phyloP scores from a whole-genome alignment of 2,888 invertebrate species.

The Eupithecia pulchellata region DNA sequence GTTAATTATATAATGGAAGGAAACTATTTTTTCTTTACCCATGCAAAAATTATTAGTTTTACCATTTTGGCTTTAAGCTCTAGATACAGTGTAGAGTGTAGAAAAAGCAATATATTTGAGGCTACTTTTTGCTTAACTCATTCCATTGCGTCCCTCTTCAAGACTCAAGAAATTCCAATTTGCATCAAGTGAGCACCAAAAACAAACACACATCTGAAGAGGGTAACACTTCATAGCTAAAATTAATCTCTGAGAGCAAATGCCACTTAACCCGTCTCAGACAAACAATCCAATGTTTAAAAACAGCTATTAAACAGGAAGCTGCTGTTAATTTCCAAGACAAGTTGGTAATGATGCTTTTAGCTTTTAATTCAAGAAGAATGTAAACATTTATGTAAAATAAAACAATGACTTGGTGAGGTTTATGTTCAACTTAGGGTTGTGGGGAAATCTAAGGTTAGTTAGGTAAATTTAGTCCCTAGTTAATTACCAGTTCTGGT shows the following conservation, averaged over 20 bases:
- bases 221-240: slow-evolving; percentile 45
- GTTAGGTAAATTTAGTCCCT: not conserved
- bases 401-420: slow-evolving; percentile 18
- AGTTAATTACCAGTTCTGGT: not conserved
- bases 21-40: too few relatives aligned
- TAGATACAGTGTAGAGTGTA: not conserved
- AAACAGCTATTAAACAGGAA: slow-evolving; percentile 64
- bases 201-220: slow-evolving; percentile 38
- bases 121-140: not conserved
- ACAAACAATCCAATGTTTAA: slow-evolving; percentile 51
- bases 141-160: too few relatives aligned
- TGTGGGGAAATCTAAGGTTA: slow-evolving; percentile 2
- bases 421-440: slow-evolving; percentile 8
- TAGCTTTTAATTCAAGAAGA: slow-evolving; percentile 34
- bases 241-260: slow-evolving; percentile 54
- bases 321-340: slow-evolving; percentile 43
- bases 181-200: slow-evolving; percentile 12
- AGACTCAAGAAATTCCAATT: not conserved
- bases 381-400: slow-evolving; percentile 13
- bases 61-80: too few relatives aligned
- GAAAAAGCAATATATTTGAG: not conserved
- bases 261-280: slow-evolving; percentile 49
- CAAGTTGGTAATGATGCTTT: slow-evolving; percentile 46
- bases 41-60: too few relatives aligned
- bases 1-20: too few relatives aligned